Base-by-base conservation (phyloP, 2,113 vertebrate genomes). In the Typhlomys cinereus region DNA sequence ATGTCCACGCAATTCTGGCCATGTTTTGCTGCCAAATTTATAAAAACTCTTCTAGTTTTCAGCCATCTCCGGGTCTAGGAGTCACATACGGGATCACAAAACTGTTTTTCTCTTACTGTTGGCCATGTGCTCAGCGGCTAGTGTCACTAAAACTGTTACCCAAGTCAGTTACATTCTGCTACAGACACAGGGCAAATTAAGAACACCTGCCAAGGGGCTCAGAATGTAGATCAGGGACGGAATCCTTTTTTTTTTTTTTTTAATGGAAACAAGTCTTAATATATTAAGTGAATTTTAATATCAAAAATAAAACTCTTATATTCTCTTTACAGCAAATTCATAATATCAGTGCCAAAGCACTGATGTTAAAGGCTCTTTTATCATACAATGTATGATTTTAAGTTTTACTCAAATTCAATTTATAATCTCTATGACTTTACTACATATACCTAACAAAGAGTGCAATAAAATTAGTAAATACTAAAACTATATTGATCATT, bases 251-350 rank as follows among this genome's bases (percentile, higher is more conserved):
- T 69, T n/a, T n/a, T n/a, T n/a, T n/a, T n/a, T n/a, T n/a, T 98
- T 82, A 83, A 83, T 99, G 98, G 98, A 99, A 99, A 99, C 98
- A 96, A 98, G 97, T 99, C 98, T 99, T 99, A n/a, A n/a, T n/a
- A n/a, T 99, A 99, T 99, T 99, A 99, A 99, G 99, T 98, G 99
- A 99, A 98, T 99, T 98, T 99, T 99, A 99, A 99, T 99, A 99
- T 99, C 99, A 99, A 99, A 99, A 99, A 99, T 99, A 99, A 99
- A 99, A 99, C 99, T 99, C 99, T 99, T 99, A 99, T 97, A 99
- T 99, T 99, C 98, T 99, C 99, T 99, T 99, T 99, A 99, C 99
- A 99, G 98, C 99, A 99, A 99, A 99, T 99, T 99, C 99, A 99
- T 99, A 99, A 98, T 99, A 99, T 99, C 99, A 99, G 99, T 99